Evolutionary conservation across 2,113 vertebrate genomes (phyloP), one percentile per base, ranked within the genome.

Genomic region (Sander vitreus): DNA sequence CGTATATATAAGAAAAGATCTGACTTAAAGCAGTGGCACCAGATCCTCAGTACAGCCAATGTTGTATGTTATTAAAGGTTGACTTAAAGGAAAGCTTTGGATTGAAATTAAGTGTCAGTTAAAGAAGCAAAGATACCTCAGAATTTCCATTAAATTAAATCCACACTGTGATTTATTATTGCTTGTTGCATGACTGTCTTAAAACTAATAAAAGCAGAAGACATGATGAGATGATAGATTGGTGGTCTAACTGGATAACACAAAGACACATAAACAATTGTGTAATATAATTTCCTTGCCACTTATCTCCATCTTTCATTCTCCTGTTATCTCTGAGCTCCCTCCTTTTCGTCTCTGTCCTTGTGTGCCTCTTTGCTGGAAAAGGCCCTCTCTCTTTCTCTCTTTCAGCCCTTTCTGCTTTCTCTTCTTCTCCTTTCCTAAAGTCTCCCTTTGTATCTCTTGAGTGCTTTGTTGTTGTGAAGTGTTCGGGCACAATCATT

Each of bases 301-400:
- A 78, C 80, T 87, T 83, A 75, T 86, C 84, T 79, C 58, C 80
- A 73, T 82, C 65, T 66, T 87, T 86, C 83, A 81, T 76, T 71
- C 68, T 84, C 76, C 75, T 74, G 72, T 77, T 73, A 59, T 23
- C 23, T 63, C 5, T 43, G 39, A 76, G 71, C 65, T 60, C 73
- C 21, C 43, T 47, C 60, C 27, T 15, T n/a, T 48, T 58, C 50
- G 19, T 43, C 57, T 53, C 62, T 23, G 33, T 78, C 78, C 72
- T 57, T 6, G 14, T 47, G 36, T 62, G 45, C 21, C 39, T 55
- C 33, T 47, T 0, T 10, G 63, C 45, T 63, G 43, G 21, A 51
- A 53, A 74, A 68, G 13, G 2, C 16, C 6, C 33, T 19, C 19
- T 23, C 19, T 30, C 16, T 64, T n/a, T 57, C 48, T 14, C 27